Base-by-base conservation (phyloP, 2,113 vertebrate genomes). In the Noctilio leporinus region DNA sequence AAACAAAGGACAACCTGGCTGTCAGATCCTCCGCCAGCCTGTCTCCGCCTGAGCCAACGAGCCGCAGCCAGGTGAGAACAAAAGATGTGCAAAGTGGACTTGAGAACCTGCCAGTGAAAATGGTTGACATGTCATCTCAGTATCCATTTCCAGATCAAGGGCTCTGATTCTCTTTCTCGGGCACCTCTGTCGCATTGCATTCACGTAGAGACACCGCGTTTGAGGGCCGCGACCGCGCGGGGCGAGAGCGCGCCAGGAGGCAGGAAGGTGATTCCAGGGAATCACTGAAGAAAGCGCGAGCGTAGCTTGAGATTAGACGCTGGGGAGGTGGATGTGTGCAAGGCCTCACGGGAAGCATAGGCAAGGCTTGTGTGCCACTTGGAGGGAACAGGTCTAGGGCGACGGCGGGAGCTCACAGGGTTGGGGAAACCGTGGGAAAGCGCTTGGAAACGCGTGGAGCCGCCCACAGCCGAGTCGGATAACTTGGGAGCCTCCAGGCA, bases 181-280 rank as follows among this genome's bases (percentile, higher is more conserved):
- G 47, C 49, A 28, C 65, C 57, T 64, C 73, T 75, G 80, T 51
- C 69, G 26, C 1, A 17, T 20, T 77, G 40, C 26, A 62, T 84
- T 81, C 35, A 40, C 26, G 24, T 24, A 11, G 43, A 33, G 83
- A 75, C 1, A 2, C 35, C 28, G 0, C 11, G 30, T 72, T 40
- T 26, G 64, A 30, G 10, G 30, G 55, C n/a, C 16, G 35, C 7
- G 30, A 10, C 10, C 0, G 10, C 8, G 10, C 3, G 20, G 35
- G 30, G 26, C 6, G 20, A 38, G n/a, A 64, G 22, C 11, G 2
- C 0, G 0, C 24, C 20, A 10, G 33, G 10, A n/a, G 72, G 45
- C 57, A 55, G 17, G 69, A 38, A 20, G 59, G 20, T 0, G 24
- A 22, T 15, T 11, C 3, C 0, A 3, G n/a, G 67, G 26, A n/a